Conservation (phyloP, 1,140 invertebrate species). For the Pachypeltis micranthus region DNA sequence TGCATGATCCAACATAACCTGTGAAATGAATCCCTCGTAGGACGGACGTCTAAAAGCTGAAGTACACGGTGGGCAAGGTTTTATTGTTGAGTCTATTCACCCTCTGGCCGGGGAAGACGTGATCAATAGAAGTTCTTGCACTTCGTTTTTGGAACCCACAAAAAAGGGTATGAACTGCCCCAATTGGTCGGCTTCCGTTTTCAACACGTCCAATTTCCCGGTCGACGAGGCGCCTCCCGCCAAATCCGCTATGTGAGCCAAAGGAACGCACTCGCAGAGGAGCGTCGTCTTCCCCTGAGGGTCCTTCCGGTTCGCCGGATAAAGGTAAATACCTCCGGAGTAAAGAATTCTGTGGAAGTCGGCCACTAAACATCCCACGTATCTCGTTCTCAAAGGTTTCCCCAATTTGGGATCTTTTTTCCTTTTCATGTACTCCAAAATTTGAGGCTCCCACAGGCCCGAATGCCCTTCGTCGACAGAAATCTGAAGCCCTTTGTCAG, state of each 20-base stretch:
- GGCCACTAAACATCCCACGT: neutral
- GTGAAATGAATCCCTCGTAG: no score
- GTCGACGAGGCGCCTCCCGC: conserved; percentile 6
- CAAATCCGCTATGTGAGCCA: conserved; percentile 5
- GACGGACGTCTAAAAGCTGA: no score
- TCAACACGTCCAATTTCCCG: conserved; percentile 1
- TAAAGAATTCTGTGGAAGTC: conserved; percentile 6
- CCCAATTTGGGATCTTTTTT: conserved; percentile 13
- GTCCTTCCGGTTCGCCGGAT: conserved; percentile 1
- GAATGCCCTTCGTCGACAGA: conserved; percentile 8
- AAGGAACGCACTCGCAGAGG: conserved; percentile 10
- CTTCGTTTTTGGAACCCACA: conserved; percentile 8
- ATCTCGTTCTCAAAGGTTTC: conserved; percentile 3
- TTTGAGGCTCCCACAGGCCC: conserved; percentile 8
- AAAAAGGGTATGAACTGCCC: conserved; percentile 4
- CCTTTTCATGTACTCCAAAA: conserved; percentile 10
- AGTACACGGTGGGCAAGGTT: no score
- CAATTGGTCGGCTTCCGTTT: neutral
- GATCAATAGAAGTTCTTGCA: conserved; percentile 9
- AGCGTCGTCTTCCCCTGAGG: conserved; percentile 5
- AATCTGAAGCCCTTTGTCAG: neutral
- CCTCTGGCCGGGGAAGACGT: neutral
- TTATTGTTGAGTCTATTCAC: no score
- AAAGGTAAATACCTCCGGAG: conserved; percentile 3
- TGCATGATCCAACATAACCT: no score